Conservation (phyloP, 2,113 vertebrate genomes). For the Pontoporia blainvillei region DNA sequence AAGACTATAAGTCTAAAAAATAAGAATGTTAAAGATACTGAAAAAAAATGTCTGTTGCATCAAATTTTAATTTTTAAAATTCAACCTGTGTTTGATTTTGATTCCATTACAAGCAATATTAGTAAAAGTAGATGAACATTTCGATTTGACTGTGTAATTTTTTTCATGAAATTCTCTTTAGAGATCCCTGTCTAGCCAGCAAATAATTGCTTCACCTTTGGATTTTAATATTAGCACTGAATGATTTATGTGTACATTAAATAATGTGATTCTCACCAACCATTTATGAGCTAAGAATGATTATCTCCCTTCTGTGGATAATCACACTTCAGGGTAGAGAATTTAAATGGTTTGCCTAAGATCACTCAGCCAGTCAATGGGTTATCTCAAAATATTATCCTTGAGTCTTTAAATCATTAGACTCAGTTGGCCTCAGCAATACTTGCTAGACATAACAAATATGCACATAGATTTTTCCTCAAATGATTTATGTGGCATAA, state of each 20-base stretch:
- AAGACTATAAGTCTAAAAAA: background rate
- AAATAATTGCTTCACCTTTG: conserved; percentile 68
- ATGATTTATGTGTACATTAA: conserved; percentile 69
- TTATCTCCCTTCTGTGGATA: conserved; percentile 45
- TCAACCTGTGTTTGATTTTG: conserved; percentile 49
- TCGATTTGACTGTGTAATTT: conserved; percentile 55
- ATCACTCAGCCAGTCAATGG: conserved; percentile 52
- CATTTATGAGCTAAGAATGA: conserved; percentile 58
- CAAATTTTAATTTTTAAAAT: conserved; percentile 39
- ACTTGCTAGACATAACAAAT: background rate
- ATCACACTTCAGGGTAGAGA: conserved; percentile 57
- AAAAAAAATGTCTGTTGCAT: background rate
- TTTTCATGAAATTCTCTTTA: conserved; percentile 64
- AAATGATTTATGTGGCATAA: background rate
- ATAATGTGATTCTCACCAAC: conserved; percentile 60
- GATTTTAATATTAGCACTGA: conserved; percentile 63
- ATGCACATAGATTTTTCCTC: background rate
- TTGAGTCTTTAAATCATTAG: conserved; percentile 55
- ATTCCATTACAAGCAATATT: conserved; percentile 46
- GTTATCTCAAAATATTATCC: conserved; percentile 58
- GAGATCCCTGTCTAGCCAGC: conserved; percentile 59
- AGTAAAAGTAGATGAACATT: conserved; percentile 49
- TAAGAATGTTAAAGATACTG: background rate
- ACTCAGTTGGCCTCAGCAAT: conserved; percentile 29
- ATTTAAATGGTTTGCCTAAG: conserved; percentile 58